A percentile compares a stretch with the other conserved stretches of the same genome.
phyloP scores from a whole-genome alignment of 2,888 invertebrate genomes.

The Dynastes maya region DNA sequence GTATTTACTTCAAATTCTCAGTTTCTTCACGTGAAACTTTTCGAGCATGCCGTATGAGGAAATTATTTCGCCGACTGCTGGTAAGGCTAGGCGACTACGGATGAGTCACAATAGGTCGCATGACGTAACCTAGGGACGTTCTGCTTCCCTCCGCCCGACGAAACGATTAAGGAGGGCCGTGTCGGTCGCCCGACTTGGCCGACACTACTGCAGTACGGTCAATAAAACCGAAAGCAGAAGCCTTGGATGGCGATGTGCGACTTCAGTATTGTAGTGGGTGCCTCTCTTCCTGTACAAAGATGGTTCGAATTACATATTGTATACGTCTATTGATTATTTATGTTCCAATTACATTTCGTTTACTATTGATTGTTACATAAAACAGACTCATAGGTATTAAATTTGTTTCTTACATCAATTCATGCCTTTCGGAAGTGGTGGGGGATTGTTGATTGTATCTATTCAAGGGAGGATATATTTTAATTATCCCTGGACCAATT shows the following conservation, averaged over 20 bases:
- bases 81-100: background rate
- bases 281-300: slow-evolving; percentile 8
- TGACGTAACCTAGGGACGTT: slow-evolving; percentile 48
- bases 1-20: no score
- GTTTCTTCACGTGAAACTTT: no score
- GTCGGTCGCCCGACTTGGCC: slow-evolving; percentile 8
- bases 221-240: slow-evolving; percentile 32
- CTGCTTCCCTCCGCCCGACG: slow-evolving; percentile 19
- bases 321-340: no score
- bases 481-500: no score
- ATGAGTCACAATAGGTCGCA: slow-evolving; percentile 22
- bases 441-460: no score
- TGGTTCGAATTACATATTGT: background rate
- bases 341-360: no score
- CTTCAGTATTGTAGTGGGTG: background rate
- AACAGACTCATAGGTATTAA: no score
- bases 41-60: no score
- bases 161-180: slow-evolving; percentile 6
- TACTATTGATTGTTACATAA: no score
- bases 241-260: slow-evolving; percentile 5
- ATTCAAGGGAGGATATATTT: no score
- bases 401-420: no score
- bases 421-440: no score
- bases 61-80: slow-evolving; percentile 1
- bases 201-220: slow-evolving; percentile 40